Percentiles rank a stretch among this genome's conserved stretches.
These are phyloP conservation scores for Vireo altiloquus DNA, from an alignment of 2,113 vertebrate species.

Conservation along the genomic window DNA sequence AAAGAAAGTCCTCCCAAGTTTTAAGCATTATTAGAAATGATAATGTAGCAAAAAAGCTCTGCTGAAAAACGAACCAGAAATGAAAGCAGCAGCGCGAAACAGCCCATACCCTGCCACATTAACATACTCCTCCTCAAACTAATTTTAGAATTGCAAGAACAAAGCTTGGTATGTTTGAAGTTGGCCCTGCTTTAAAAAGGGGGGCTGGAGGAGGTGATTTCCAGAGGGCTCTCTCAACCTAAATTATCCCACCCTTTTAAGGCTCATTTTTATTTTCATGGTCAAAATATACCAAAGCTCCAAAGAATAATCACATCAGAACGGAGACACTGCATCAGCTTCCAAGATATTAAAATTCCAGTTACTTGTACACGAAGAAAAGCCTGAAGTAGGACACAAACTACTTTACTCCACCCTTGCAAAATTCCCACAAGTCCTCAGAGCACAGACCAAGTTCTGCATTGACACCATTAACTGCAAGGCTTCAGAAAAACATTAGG, in stretches of 20 bases:
- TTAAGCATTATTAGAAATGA: background rate
- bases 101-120: conserved; percentile 12
- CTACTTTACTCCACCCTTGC: background rate
- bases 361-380: background rate
- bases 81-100: background rate
- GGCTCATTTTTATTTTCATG: accelerated
- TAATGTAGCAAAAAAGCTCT: background rate
- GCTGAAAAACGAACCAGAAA: conserved; percentile 25
- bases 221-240: background rate
- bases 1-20: background rate
- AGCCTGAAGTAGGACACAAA: background rate
- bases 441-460: background rate
- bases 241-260: background rate
- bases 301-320: background rate
- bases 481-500: background rate
- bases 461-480: background rate
- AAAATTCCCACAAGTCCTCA: background rate
- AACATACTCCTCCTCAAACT: conserved; percentile 58
- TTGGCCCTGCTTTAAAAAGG: background rate
- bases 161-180: background rate
- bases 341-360: background rate
- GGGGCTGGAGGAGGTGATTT: background rate
- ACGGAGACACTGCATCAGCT: background rate
- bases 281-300: background rate
- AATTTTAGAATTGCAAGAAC: conserved; percentile 51